Conservation (phyloP, 2,113 vertebrate species). For the Peucedramus taeniatus region DNA sequence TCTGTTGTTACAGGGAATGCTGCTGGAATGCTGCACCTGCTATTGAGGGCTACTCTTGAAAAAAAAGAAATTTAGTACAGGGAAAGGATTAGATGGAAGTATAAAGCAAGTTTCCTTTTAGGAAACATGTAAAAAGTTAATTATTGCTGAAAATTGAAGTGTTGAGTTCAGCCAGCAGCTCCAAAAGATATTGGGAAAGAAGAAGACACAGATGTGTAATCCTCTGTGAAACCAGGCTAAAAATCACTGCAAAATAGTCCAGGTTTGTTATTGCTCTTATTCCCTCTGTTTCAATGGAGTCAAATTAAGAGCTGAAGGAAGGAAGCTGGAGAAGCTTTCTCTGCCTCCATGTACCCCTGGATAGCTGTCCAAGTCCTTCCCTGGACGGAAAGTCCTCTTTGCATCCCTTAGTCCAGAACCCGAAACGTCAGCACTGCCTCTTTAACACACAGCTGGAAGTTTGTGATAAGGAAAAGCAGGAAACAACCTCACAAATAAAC, state of each 20-base stretch:
- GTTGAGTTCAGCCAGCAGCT: background rate
- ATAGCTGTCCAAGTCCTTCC: background rate
- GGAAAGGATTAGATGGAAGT: background rate
- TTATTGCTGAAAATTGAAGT: background rate
- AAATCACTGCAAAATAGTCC: background rate
- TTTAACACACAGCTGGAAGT: constrained; percentile 48
- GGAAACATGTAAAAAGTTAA: background rate
- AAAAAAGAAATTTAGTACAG: background rate
- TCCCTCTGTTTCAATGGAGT: background rate
- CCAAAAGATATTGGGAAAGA: background rate
- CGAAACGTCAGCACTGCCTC: background rate
- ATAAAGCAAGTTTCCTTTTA: background rate
- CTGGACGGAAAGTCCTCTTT: background rate
- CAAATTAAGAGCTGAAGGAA: background rate
- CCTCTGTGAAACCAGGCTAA: background rate
- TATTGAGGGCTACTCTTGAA: background rate
- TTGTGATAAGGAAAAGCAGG: constrained; percentile 66
- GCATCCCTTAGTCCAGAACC: background rate
- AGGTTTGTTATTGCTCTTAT: background rate
- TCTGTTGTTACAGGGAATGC: background rate
- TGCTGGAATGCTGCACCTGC: background rate
- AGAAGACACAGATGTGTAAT: background rate
- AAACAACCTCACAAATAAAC: constrained; percentile 62
- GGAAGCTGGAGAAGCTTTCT: background rate
- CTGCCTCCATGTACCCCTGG: background rate